Evolutionary conservation across 2,888 invertebrate species (phyloP).

Genomic region (Volucella bombylans): DNA sequence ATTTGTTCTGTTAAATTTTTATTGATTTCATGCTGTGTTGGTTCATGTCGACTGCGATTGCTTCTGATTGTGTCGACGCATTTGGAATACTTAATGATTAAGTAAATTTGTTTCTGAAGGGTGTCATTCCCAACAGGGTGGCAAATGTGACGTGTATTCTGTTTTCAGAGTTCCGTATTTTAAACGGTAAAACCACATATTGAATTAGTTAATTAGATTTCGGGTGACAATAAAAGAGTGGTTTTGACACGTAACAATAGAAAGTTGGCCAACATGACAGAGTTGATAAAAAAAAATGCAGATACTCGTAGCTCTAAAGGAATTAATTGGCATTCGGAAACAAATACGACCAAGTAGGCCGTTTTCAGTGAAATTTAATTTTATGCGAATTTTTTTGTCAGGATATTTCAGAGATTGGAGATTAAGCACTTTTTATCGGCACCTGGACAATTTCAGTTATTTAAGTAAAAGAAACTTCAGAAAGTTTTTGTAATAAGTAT

Average conservation of each 20-base stretch:
- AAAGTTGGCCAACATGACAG: neutral
- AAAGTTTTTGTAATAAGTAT: too few species aligned
- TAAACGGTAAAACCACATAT: conserved; percentile 7
- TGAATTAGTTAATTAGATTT: conserved; percentile 2
- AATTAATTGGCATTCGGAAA: conserved; percentile 3
- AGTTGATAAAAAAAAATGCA: neutral
- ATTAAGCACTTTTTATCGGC: too few species aligned
- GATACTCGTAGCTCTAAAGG: neutral
- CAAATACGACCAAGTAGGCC: too few species aligned
- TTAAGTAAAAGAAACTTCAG: too few species aligned
- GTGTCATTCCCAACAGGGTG: too few species aligned
- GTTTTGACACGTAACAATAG: neutral
- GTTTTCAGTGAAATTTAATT: conserved; percentile 5
- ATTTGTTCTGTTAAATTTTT: conserved; percentile 38
- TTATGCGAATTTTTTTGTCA: neutral
- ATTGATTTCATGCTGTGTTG: conserved; percentile 33
- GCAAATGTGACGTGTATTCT: neutral
- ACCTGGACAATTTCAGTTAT: too few species aligned
- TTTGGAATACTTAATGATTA: conserved; percentile 21
- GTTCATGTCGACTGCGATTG: conserved; percentile 20
- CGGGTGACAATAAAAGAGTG: neutral
- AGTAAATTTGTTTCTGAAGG: neutral
- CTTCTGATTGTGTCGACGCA: conserved; percentile 26
- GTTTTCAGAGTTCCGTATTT: neutral
- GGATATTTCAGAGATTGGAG: too few species aligned